A percentile compares a stretch with the other conserved stretches of the same genome.
Conservation (phyloP, 2,113 vertebrate genomes). For the Philantomba maxwellii region DNA sequence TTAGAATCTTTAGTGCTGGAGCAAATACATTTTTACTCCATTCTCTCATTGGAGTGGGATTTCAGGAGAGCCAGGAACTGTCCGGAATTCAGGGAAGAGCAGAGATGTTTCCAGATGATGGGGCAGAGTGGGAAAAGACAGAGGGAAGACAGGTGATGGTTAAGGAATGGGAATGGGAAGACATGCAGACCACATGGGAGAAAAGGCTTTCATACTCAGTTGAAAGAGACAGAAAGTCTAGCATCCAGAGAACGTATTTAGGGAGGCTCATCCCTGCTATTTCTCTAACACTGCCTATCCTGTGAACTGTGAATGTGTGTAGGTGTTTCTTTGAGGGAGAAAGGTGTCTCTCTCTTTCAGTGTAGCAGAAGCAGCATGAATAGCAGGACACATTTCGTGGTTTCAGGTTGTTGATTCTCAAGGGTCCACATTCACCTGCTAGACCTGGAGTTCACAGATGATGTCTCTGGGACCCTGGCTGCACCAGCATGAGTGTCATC, state of each 20-base stretch:
- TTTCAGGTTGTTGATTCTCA: background rate
- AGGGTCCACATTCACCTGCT: background rate
- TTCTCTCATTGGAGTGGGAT: background rate
- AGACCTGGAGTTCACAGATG: background rate
- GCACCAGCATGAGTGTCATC: background rate
- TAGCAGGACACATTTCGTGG: background rate
- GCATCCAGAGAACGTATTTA: background rate
- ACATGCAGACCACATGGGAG: background rate
- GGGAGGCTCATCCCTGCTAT: background rate
- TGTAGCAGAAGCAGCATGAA: background rate
- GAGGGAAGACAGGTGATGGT: background rate
- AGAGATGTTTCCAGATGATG: background rate
- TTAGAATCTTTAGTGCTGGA: slow-evolving; percentile 17
- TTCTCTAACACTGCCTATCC: slow-evolving; percentile 10
- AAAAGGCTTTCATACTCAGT: background rate
- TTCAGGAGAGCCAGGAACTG: slow-evolving; percentile 34
- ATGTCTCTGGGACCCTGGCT: too few species aligned
- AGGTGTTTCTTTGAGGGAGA: slow-evolving; percentile 34
- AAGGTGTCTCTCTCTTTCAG: slow-evolving; percentile 28
- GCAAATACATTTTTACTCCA: slow-evolving; percentile 2
- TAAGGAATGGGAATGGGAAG: background rate
- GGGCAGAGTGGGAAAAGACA: background rate
- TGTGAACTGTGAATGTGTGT: background rate
- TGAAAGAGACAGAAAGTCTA: background rate
- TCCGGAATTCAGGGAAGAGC: background rate